These are phyloP conservation scores for Omphaloscelis lunosa DNA, from an alignment of 2,888 invertebrate genomes.

Conservation along the genomic window DNA sequence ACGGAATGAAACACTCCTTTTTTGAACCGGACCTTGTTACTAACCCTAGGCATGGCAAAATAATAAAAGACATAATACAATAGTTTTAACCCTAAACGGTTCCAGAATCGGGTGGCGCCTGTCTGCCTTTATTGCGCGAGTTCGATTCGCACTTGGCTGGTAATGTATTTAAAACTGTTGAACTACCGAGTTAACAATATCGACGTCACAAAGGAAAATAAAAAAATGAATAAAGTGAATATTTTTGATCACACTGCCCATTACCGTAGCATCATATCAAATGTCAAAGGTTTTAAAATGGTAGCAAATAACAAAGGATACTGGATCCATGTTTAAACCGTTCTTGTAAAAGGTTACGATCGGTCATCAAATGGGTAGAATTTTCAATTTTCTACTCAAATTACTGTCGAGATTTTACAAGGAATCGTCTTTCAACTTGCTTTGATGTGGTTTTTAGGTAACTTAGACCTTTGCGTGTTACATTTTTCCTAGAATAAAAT, in stretches of 20 bases:
- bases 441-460: conserved; percentile 39
- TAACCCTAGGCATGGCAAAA: background rate
- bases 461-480: background rate
- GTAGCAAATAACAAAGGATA: conserved; percentile 45
- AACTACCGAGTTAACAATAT: background rate
- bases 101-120: no score
- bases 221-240: background rate
- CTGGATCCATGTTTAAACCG: conserved; percentile 2
- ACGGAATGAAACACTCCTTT: background rate
- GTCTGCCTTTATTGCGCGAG: background rate
- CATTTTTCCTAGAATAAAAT: background rate
- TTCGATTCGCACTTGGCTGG: background rate
- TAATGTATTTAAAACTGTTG: background rate
- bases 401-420: conserved; percentile 15
- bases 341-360: conserved; percentile 6
- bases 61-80: background rate
- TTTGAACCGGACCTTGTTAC: background rate
- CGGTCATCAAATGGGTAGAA: conserved; percentile 9
- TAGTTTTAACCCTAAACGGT: background rate
- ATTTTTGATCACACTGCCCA: conserved; percentile 1
- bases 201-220: background rate
- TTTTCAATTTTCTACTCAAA: conserved; percentile 15
- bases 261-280: conserved; percentile 27
- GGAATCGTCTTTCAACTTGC: conserved; percentile 5
- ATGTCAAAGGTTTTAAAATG: conserved; percentile 41